Conservation (phyloP, 2,888 invertebrate species). For the Drosophila longiperda region DNA sequence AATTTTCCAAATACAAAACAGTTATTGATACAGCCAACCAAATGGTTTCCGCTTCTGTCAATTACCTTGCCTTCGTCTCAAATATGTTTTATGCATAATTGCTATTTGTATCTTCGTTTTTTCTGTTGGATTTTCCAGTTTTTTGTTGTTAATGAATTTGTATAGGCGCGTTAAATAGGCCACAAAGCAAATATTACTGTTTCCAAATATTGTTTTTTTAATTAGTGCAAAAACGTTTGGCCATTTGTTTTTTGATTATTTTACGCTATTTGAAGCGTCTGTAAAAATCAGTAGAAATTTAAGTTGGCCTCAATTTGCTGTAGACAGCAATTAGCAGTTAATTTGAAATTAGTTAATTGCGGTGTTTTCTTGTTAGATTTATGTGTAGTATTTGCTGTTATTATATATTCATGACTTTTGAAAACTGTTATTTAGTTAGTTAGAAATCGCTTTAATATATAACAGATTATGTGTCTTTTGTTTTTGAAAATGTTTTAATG, state of each 20-base stretch:
- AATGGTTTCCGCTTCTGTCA: slow-evolving; percentile 50
- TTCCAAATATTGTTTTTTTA: slow-evolving; percentile 7
- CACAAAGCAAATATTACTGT: slow-evolving; percentile 36
- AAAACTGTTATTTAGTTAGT: neutral
- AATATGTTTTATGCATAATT: slow-evolving; percentile 27
- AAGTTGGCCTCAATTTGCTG: neutral
- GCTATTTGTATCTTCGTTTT: slow-evolving; percentile 24
- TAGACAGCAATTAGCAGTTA: neutral
- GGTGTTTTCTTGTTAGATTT: neutral
- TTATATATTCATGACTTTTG: neutral
- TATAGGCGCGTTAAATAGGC: slow-evolving; percentile 25
- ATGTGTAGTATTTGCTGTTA: neutral
- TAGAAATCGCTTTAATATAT: neutral
- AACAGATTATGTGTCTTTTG: neutral
- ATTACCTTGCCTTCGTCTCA: slow-evolving; percentile 31
- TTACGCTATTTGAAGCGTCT: neutral
- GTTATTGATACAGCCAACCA: slow-evolving; percentile 61
- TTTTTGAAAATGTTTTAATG: neutral
- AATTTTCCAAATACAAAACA: slow-evolving; percentile 67
- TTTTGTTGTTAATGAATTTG: slow-evolving; percentile 48
- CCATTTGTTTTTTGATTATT: neutral
- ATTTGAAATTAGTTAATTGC: neutral
- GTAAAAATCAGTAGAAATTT: neutral
- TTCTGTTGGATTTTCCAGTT: neutral
- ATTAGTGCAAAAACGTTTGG: neutral